Percentiles rank a stretch among this genome's conserved stretches.
These are phyloP conservation scores for Melanostoma scalare DNA, from an alignment of 2,888 invertebrate species.

Conservation along the genomic window DNA sequence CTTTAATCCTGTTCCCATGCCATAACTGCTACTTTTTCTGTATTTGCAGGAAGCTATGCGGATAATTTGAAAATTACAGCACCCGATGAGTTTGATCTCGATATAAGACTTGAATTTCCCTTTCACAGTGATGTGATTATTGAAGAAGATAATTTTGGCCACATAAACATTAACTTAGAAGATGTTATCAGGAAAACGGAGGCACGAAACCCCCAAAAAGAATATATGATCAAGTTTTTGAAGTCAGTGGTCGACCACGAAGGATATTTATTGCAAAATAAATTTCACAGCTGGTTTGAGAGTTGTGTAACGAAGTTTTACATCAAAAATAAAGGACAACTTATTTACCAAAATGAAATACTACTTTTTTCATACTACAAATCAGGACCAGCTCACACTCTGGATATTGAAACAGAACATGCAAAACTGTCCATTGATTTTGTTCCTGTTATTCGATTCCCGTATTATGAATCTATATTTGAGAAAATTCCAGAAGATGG, in stretches of 20 bases:
- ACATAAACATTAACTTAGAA: slow-evolving; percentile 34
- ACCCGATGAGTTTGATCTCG: slow-evolving; percentile 54
- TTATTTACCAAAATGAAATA: not conserved
- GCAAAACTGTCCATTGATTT: slow-evolving; percentile 28
- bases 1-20: not conserved
- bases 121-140: slow-evolving; percentile 2
- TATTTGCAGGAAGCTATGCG: slow-evolving; percentile 49
- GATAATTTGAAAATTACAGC: slow-evolving; percentile 51
- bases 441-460: slow-evolving; percentile 43
- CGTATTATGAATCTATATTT: not conserved
- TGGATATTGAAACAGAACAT: slow-evolving; percentile 15
- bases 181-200: not conserved
- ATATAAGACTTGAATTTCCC: slow-evolving; percentile 24
- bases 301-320: slow-evolving; percentile 7
- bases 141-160: slow-evolving; percentile 19
- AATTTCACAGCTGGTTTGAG: slow-evolving; percentile 37
- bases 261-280: slow-evolving; percentile 26
- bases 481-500: not conserved
- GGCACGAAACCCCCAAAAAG: not conserved
- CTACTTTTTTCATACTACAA: slow-evolving; percentile 14
- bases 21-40: not conserved
- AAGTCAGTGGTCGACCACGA: not conserved
- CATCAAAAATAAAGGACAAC: not conserved
- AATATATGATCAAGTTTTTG: slow-evolving; percentile 19
- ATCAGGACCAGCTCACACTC: slow-evolving; percentile 42